A percentile compares a stretch with the other conserved stretches of the same genome.
phyloP scores from a whole-genome alignment of 2,888 invertebrate genomes.

The Pammene aurita region DNA sequence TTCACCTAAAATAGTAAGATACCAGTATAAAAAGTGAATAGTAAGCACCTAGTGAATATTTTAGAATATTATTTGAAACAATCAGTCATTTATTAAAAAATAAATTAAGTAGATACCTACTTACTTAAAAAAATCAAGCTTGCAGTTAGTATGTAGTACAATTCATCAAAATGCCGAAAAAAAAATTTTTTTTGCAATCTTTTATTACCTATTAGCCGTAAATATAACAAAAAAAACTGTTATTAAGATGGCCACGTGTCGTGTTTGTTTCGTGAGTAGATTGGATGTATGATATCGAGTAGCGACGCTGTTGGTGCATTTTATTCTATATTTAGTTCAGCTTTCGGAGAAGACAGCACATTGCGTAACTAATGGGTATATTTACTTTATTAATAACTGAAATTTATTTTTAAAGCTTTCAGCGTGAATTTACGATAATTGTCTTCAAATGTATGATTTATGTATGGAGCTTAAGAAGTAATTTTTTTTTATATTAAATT shows the following conservation, averaged over 20 bases:
- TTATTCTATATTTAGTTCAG: constrained; percentile 32
- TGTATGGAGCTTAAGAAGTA: neutral
- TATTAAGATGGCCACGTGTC: constrained; percentile 1
- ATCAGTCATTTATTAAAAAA: neutral
- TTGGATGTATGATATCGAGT: constrained; percentile 20
- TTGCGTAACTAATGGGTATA: constrained; percentile 31
- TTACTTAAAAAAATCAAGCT: no score
- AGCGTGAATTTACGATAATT: neutral
- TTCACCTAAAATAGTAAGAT: no score
- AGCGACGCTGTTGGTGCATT: constrained; percentile 38
- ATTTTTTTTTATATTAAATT: no score
- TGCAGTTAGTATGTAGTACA: no score
- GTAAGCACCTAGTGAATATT: no score
- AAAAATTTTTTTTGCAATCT: no score
- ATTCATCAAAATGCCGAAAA: no score
- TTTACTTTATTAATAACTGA: constrained; percentile 26
- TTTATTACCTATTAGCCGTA: no score
- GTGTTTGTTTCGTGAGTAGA: constrained; percentile 24
- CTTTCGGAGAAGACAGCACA: constrained; percentile 12
- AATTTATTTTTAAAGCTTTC: neutral
- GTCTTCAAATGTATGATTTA: neutral
- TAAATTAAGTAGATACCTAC: neutral
- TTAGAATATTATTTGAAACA: no score
- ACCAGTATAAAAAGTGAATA: no score
- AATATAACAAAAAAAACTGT: no score